Base-by-base conservation (phyloP, 2,113 vertebrate species). In the Melanostigma gelatinosum region DNA sequence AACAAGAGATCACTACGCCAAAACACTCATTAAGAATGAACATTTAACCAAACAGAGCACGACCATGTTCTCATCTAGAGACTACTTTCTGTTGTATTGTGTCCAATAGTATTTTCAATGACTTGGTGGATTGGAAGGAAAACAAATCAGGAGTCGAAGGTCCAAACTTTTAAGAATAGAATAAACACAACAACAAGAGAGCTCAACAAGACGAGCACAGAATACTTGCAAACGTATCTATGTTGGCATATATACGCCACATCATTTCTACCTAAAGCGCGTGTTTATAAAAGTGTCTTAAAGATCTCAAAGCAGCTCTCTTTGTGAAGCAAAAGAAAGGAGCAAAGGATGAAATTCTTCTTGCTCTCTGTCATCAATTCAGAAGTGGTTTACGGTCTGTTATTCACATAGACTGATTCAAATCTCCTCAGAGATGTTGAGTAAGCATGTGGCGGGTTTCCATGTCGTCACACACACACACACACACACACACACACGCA, bases 341-440 rank as follows among this genome's bases (percentile, higher is more conserved):
- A 58, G 29, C 29, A 84, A 77, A 75, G 65, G 2, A 61, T 72
- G 38, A 75, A 80, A 89, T 91, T 89, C 81, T 71, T 91, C 16
- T 68, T 61, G 67, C 55, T 75, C 55, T 89, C 69, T 29, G 84
- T 86, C 90, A 92, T 44, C 38, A 58, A 85, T 81, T 84, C 57
- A 83, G 66, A 86, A 66, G 66, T 79, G 82, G 77, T 85, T 90
- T 90, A 87, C 65, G 58, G 83, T 75, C 75, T 78, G 64, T 86
- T 86, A 93, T 74, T 87, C 85, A 80, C 72, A 81, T 68, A 42
- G 38, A 62, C 77, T 72, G 64, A 72, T 73, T 79, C 83, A 85
- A 64, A 64, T 75, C 64, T 77, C 85, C 88, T 81, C 71, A 22
- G 78, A 85, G 88, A 88, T 78, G 54, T 81, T 89, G 77, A 84